Percentiles rank a stretch among this genome's conserved stretches.
These are phyloP conservation scores for Amiota mariae DNA, from an alignment of 2,888 invertebrate genomes.

Conservation along the genomic window DNA sequence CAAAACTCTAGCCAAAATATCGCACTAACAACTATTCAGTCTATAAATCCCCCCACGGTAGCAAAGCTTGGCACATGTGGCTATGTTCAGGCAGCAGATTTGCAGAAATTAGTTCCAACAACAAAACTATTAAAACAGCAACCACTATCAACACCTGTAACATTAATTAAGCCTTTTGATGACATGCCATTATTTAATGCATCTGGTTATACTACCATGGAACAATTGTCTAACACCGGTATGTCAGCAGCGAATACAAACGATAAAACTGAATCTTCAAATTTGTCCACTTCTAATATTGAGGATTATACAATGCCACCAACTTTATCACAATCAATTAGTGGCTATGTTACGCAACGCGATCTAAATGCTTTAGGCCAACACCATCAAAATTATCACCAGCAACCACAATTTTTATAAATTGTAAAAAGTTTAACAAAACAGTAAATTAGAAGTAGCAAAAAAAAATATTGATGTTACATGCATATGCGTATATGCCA, in stretches of 20 bases:
- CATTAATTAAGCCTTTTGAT: conserved; percentile 30
- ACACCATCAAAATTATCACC: conserved; percentile 52
- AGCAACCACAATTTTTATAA: neutral
- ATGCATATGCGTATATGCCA: too few species aligned
- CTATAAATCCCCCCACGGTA: neutral
- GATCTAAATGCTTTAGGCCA: conserved; percentile 65
- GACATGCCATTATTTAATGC: conserved; percentile 22
- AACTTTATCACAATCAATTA: conserved; percentile 41
- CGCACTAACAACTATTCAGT: conserved; percentile 10
- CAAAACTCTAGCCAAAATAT: neutral
- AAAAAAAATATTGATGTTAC: too few species aligned
- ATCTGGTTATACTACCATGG: conserved; percentile 60
- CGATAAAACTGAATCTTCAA: neutral
- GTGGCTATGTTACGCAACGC: conserved; percentile 67
- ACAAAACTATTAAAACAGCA: conserved; percentile 23
- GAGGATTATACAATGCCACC: conserved; percentile 17
- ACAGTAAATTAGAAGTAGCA: too few species aligned
- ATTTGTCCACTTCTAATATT: neutral
- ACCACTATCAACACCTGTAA: neutral
- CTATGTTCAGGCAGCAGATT: conserved; percentile 54
- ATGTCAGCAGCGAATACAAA: neutral
- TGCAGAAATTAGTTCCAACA: conserved; percentile 46
- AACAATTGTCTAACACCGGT: conserved; percentile 51
- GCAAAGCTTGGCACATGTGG: conserved; percentile 45
- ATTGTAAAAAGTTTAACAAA: too few species aligned